Conservation (phyloP, 2,113 vertebrate genomes). For the Dryoscopus gambensis region DNA sequence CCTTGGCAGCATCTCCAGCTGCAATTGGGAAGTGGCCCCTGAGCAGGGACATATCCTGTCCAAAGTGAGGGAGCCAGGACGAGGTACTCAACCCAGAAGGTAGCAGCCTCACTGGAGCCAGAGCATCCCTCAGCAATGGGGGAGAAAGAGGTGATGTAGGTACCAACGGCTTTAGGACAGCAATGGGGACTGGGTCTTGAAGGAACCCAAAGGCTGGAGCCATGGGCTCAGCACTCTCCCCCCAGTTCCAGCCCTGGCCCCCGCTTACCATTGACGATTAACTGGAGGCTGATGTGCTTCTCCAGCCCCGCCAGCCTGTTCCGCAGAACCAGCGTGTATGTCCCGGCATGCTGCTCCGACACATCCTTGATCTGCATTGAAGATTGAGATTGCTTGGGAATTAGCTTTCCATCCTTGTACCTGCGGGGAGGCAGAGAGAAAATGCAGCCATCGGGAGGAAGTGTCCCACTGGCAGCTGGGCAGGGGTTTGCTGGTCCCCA, state of each 20-base stretch:
- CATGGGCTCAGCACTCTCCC: neutral
- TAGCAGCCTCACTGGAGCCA: neutral
- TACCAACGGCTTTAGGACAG: neutral
- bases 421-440: conserved; percentile 68
- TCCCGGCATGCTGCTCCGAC: conserved; percentile 82
- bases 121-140: neutral
- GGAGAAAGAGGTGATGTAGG: neutral
- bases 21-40: neutral
- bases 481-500: neutral
- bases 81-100: neutral
- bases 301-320: conserved; percentile 81
- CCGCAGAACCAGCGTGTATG: conserved; percentile 81
- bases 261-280: conserved; percentile 88
- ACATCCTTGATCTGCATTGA: conserved; percentile 91
- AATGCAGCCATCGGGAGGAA: conserved; percentile 44
- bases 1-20: neutral
- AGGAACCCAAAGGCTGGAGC: neutral
- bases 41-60: neutral
- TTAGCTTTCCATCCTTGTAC: conserved; percentile 87
- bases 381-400: conserved; percentile 83
- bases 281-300: conserved; percentile 81
- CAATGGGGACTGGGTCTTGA: accelerated
- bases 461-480: neutral
- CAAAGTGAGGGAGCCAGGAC: neutral
- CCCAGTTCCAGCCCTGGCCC: neutral